Evolutionary conservation across 2,113 vertebrate species (phyloP), one percentile per base, ranked within the genome.

Genomic region (Microcebus ravelobensis): DNA sequence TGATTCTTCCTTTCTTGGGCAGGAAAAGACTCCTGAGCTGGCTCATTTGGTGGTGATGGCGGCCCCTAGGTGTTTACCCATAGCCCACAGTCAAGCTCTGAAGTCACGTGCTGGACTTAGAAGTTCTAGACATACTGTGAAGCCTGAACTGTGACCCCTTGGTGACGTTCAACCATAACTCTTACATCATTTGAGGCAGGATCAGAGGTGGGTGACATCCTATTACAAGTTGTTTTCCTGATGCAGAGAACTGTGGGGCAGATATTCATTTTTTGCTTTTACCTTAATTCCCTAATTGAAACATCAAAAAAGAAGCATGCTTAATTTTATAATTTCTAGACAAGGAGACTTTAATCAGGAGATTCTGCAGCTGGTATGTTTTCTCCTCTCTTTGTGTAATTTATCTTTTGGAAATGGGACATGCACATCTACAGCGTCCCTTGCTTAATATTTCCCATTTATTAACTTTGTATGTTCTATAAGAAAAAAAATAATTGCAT

Each of bases 181-280:
- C 50, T 17, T 70, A 25, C n/a, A 48, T 93, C 87, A 93, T 57
- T 31, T 39, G 81, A 76, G 55, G 68, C 70, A 55, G 61, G 10
- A 86, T 92, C 57, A 36, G 80, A 71, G n/a, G 27, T 50, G 68
- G n/a, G 23, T 57, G 68, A 79, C 83, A 87, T 42, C n/a, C 39
- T 59, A 96, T 85, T 65, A 45, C 29, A 91, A 52, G 21, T 76
- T 74, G n/a, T 87, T 95, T 95, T 63, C 36, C 85, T 74, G 34
- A 50, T 61, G 57, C 39, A 91, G 67, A 92, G 65, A 84, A 92
- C 50, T 39, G 7, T 52, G 48, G 25, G 59, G 70, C 39, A 84
- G 34, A 76, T 5, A 27, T 76, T 90, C 11, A 61, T 52, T 65
- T 77, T 77, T 90, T 76, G 36, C 34, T 73, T 82, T 90, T 74